Percentiles rank a stretch among this genome's conserved stretches.
Evolutionary conservation across 2,888 invertebrate genomes (phyloP).

Genomic region (Drosophila nigritarsus): DNA sequence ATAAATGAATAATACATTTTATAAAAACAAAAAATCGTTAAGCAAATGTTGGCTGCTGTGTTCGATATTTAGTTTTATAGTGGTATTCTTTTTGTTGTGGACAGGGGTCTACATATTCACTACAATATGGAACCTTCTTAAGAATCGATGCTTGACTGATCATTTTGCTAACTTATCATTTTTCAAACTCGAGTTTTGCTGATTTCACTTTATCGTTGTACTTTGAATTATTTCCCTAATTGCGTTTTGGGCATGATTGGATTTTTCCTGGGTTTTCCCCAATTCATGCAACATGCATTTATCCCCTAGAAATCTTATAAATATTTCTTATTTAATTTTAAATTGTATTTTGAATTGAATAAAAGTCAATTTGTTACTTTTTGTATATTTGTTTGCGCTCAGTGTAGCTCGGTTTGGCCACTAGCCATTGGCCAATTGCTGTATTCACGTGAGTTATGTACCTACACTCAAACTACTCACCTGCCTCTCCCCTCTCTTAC

Average conservation of each 20-base stretch:
- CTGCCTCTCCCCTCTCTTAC: background rate
- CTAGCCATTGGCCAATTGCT: constrained; percentile 62
- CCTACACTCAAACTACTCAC: constrained; percentile 21
- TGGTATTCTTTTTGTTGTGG: no score
- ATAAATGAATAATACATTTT: no score
- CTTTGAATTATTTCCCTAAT: no score
- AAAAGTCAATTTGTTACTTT: background rate
- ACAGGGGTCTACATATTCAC: no score
- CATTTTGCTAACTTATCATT: no score
- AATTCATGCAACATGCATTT: no score
- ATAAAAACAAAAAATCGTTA: background rate
- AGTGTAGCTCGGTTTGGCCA: constrained; percentile 41
- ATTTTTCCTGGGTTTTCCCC: no score
- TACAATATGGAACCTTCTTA: background rate
- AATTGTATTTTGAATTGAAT: background rate
- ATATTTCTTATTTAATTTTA: no score
- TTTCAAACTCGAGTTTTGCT: background rate
- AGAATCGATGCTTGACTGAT: background rate
- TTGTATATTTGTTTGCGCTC: constrained; percentile 4
- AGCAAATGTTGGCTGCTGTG: background rate
- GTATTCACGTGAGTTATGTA: constrained; percentile 64
- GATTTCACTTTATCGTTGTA: no score
- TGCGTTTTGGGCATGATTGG: no score
- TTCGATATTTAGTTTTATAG: background rate
- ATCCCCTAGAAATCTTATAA: no score